A percentile compares a stretch with the other conserved stretches of the same genome.
Conservation (phyloP, 2,113 vertebrate species). For the Oostethus manadensis region DNA sequence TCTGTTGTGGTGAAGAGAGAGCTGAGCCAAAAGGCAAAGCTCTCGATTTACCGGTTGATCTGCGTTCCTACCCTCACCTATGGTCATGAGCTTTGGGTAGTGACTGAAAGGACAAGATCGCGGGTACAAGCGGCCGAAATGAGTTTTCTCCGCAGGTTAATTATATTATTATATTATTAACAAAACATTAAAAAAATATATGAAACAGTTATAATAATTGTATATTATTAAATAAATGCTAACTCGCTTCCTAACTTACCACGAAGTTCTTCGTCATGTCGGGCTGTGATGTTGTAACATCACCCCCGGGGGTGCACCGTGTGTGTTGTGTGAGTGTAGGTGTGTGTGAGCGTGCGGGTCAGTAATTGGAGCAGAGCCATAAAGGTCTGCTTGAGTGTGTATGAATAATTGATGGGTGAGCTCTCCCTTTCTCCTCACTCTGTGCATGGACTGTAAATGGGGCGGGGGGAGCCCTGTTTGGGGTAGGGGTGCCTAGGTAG, state of each 20-base stretch:
- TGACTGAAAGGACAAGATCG: too few species aligned
- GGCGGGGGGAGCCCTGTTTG: constrained; percentile 25
- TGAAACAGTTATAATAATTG: too few species aligned
- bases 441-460: constrained; percentile 9
- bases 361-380: constrained; percentile 55
- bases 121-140: too few species aligned
- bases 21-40: too few species aligned
- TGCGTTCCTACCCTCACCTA: too few species aligned
- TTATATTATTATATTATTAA: too few species aligned
- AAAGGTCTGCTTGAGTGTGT: constrained; percentile 35
- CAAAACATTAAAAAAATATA: too few species aligned
- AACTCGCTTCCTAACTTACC: not conserved
- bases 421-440: not conserved
- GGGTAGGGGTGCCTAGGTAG: not conserved
- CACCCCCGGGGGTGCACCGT: constrained; percentile 2
- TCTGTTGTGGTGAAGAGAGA: too few species aligned
- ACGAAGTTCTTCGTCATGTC: not conserved
- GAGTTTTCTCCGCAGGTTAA: too few species aligned
- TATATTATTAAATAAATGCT: not conserved
- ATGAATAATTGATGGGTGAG: constrained; percentile 61
- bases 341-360: constrained; percentile 23
- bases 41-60: too few species aligned
- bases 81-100: too few species aligned
- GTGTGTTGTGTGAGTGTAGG: constrained; percentile 7
- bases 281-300: constrained; percentile 12